Base-by-base conservation (phyloP, 2,113 vertebrate genomes). In the Zapornia atra region DNA sequence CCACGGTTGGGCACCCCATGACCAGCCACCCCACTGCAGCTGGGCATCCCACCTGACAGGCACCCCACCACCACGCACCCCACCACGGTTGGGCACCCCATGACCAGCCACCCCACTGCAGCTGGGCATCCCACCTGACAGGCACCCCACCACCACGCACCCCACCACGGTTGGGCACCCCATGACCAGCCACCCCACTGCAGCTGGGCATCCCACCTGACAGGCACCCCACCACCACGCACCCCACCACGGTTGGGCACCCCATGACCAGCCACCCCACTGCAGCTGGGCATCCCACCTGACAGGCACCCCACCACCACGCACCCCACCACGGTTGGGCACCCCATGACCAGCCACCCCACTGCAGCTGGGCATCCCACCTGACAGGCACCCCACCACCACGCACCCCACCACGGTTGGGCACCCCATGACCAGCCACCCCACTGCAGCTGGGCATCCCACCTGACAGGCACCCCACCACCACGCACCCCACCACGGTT, bases 21-120 rank as follows among this genome's bases (percentile, higher is more conserved):
- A 44, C 11, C 0, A 0, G 26, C 1, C 3, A 25, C 9, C 8
- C 15, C 63, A 38, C 15, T 12, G 13, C 0, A 50, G n/a, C 0
- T 22, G 54, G 40, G 6, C 7, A 28, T 1, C 17, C 57, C 3
- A 5, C 7, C 0, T 0, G 1, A 6, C 15, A 5, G 13, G 5
- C 24, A 40, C 4, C 48, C 38, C 38, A 76, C 0, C 20, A 1
- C 14, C 57, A 71, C 4, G 6, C 4, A 38, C 65, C 20, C 36
- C 57, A 6, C 14, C 36, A 0, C 12, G 40, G 40, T 40, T 40
- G 40, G 40, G 40, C 40, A 40, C 40, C 40, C 44, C 44, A 46
- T 46, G 16, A 46, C 14, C 12, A 12, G 22, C 12, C 10, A 66
- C 7, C n/a, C 8, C 33, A 73, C 17, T 28, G 10, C 0, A 4